A percentile compares a stretch with the other conserved stretches of the same genome.
Evolutionary conservation across 2,888 invertebrate genomes (phyloP).

Genomic region (Melieria omissa): DNA sequence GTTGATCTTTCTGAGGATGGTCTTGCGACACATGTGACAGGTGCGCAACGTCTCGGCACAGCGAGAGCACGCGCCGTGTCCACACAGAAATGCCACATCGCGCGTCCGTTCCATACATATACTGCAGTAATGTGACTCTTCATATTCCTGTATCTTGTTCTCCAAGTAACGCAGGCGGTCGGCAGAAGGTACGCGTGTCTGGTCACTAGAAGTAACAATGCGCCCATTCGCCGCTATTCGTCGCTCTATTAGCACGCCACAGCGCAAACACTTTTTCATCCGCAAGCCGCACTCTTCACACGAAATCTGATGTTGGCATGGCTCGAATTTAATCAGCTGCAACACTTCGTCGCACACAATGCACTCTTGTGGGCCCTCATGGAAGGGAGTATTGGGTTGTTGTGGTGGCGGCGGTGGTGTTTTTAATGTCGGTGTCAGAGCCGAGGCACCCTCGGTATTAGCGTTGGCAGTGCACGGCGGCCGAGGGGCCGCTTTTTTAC

Average conservation of each 20-base stretch:
- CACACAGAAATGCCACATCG: conserved; percentile 88
- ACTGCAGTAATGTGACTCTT: conserved; percentile 85
- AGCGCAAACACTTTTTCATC: conserved; percentile 81
- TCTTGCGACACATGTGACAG: conserved; percentile 80
- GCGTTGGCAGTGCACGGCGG: conserved; percentile 45
- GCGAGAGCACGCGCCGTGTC: conserved; percentile 84
- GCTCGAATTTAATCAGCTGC: conserved; percentile 75
- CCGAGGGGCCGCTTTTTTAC: conserved; percentile 55
- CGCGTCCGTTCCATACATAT: conserved; percentile 88
- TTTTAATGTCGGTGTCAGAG: conserved; percentile 16
- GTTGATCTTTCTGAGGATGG: conserved; percentile 66
- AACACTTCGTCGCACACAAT: conserved; percentile 78
- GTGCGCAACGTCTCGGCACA: conserved; percentile 84
- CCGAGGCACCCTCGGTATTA: conserved; percentile 51
- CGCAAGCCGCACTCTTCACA: conserved; percentile 80
- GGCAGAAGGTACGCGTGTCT: conserved; percentile 72
- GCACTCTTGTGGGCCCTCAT: conserved; percentile 69
- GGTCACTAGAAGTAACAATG: conserved; percentile 66
- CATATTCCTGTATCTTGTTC: conserved; percentile 84
- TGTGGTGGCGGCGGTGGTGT: conserved; percentile 13
- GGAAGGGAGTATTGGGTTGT: conserved; percentile 27
- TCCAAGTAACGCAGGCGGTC: conserved; percentile 76
- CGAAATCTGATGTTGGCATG: conserved; percentile 79
- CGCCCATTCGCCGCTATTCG: conserved; percentile 70
- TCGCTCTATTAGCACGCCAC: conserved; percentile 72